These are phyloP conservation scores for Atrina japonica DNA, from an alignment of 2,888 invertebrate species.

Conservation along the genomic window DNA sequence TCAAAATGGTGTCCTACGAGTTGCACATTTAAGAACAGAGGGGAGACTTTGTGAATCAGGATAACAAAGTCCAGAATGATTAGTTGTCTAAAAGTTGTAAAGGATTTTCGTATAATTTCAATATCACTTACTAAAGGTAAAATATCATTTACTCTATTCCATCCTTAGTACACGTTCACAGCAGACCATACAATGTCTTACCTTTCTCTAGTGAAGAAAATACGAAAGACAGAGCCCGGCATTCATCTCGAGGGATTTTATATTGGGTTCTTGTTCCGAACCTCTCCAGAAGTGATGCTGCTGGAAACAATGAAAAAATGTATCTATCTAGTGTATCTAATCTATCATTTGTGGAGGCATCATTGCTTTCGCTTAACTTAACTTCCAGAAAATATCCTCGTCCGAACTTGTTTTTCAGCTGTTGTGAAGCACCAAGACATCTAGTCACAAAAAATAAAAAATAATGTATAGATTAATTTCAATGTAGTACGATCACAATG, in stretches of 20 bases:
- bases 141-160: too few species aligned
- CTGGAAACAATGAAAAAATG: conserved; percentile 87
- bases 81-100: too few species aligned
- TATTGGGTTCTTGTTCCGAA: conserved; percentile 91
- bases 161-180: too few species aligned
- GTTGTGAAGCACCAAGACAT: conserved; percentile 92
- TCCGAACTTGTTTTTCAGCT: conserved; percentile 92
- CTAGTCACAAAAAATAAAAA: conserved; percentile 79
- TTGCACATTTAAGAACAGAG: too few species aligned
- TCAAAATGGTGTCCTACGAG: too few species aligned
- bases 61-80: too few species aligned
- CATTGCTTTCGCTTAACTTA: conserved; percentile 83
- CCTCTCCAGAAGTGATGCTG: conserved; percentile 86
- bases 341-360: conserved; percentile 68
- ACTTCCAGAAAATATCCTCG: conserved; percentile 93
- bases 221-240: conserved; percentile 88
- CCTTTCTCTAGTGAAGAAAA: conserved; percentile 90
- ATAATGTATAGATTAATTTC: too few species aligned
- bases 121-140: too few species aligned
- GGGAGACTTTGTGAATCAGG: too few species aligned
- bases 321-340: conserved; percentile 81
- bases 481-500: too few species aligned
- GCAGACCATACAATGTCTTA: too few species aligned
- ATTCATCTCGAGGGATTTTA: conserved; percentile 89
- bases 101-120: too few species aligned